These are phyloP conservation scores for Laticauda laticaudata DNA, from an alignment of 2,113 vertebrate genomes.

Conservation along the genomic window DNA sequence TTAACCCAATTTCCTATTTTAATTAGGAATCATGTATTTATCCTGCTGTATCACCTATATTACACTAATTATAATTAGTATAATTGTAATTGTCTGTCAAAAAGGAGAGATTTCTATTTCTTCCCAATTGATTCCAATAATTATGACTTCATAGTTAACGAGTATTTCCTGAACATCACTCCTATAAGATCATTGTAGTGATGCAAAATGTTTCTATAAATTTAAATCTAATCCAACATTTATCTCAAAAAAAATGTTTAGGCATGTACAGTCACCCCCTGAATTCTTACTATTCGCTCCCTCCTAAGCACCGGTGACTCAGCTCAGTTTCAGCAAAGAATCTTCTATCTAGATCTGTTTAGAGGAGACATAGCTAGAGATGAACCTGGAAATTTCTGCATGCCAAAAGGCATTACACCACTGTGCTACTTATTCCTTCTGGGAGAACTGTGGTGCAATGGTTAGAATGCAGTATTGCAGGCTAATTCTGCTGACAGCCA, in stretches of 20 bases:
- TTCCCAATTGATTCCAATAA: constrained; percentile 50
- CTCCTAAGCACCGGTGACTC: not conserved
- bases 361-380: not conserved
- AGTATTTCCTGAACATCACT: not conserved
- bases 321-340: not conserved
- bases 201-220: constrained; percentile 10
- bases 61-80: constrained; percentile 66
- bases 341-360: not conserved
- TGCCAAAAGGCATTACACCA: not conserved
- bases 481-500: not conserved
- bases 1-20: constrained; percentile 69
- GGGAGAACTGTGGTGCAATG: not conserved
- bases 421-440: not conserved
- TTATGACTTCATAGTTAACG: constrained; percentile 52
- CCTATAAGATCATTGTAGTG: not conserved
- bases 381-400: not conserved
- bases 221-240: not conserved
- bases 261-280: not conserved
- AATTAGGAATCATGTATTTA: constrained; percentile 64
- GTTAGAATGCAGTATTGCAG: not conserved
- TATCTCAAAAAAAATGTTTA: not conserved
- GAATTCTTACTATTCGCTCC: not conserved
- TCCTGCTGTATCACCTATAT: constrained; percentile 65
- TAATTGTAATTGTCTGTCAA: constrained; percentile 39
- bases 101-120: constrained; percentile 51